Evolutionary conservation across 2,888 invertebrate species (phyloP), one percentile per base, ranked within the genome.

Genomic region (Ferdinandea cuprea): DNA sequence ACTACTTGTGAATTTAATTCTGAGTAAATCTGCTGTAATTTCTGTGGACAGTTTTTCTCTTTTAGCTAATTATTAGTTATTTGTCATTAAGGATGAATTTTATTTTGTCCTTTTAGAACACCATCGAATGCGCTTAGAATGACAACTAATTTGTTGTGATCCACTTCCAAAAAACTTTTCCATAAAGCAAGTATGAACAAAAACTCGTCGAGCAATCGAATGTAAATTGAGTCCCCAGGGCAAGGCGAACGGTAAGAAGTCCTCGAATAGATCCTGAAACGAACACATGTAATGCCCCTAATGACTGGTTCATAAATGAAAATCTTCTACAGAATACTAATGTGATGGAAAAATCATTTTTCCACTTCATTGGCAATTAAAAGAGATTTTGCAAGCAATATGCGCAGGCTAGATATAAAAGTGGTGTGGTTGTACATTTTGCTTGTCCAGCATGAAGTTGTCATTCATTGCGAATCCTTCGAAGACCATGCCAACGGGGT

Each of bases 321-420:
- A 88, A 89, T 89, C 88, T 87, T 21, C 88, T 87, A 88, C 88
- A 87, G 89, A 89, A 89, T 89, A 89, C 89, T 89, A 89, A 89
- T 89, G 88, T 87, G 88, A 88, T 90, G 90, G 89, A 89, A 89
- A 89, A 89, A 89, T 89, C 88, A 88, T 88, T 89, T 90, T 90
- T 89, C 89, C 90, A 89, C 89, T 88, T 88, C 89, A 89, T 89
- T 90, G 89, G 88, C 88, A 89, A 90, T 88, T 89, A 88, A 89
- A 89, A 88, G 87, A 88, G 89, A 88, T 89, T 89, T 87, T 61
- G 85, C 85, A 28, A 46, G 44, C 52, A 25, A 5, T 50, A 44
- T 56, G 42, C 40, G 40, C 13, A 19, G 52, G 28, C 13, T 32
- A 25, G 50, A 15, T 54, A 48, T 13, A 25, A 11, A 25, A 5